Evolutionary conservation across 2,888 invertebrate genomes (phyloP), one percentile per base, ranked within the genome.

Genomic region (Drosophila bunnanda): DNA sequence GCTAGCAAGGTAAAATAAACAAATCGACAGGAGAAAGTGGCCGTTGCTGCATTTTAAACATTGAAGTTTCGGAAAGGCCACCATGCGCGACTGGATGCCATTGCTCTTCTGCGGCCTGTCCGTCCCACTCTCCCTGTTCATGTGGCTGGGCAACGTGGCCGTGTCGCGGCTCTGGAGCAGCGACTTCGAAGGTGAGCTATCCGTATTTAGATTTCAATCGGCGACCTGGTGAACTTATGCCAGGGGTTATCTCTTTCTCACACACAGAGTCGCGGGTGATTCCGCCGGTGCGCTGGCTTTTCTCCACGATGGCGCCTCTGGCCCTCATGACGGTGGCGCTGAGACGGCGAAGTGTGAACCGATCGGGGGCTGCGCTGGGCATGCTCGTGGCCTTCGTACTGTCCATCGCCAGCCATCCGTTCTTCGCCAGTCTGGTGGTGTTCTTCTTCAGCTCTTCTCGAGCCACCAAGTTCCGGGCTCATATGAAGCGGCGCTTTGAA

Each of bases 401-500:
- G 43, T 96, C 97, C 3, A 92, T 97, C 30, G 95, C 96, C 56
- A 97, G 95, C 90, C 95, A 96, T 87, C 95, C 96, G 68, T 97
- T 97, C 90, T 92, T 96, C 50, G 94, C 94, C 15, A 94, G 95
- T 75, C 93, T 98, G 36, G 92, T 96, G 17, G 93, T 95, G 5
- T 98, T 98, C 92, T 98, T 97, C 89, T 91, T 97, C 28, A 94
- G 96, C 50, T 96, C 96, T 3, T 97, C 97, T 0, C 95, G 95
- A 89, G 97, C 96, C 0, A 97, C 98, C 1, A 97, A 96, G 91
- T 96, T 95, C 87, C 93, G 95, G 22, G 92, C 94, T 1, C 92
- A 94, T 60, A 91, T 93, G 53, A 96, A 96, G 89, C 93, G 92
- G 65, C 95, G 95, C 88, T 90, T 97, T 59, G 97, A 97, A 90